phyloP scores from a whole-genome alignment of 2,797 vertebrate genomes.

The Perodicticus potto region DNA sequence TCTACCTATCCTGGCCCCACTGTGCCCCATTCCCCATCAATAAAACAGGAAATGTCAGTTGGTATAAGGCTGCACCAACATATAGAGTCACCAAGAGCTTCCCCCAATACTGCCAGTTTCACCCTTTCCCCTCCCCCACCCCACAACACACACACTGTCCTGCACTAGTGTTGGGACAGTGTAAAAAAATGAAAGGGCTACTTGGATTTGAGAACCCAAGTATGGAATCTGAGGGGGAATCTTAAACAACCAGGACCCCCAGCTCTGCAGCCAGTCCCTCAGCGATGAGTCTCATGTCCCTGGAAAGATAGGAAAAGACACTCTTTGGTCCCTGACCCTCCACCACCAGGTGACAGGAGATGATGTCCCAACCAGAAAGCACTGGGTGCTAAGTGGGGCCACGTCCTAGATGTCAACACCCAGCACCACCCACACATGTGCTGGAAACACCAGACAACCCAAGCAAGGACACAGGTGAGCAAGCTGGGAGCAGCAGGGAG shows the following conservation, averaged over 20 bases:
- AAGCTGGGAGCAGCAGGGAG: neutral
- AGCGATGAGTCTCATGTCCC: neutral
- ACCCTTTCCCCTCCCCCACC: neutral
- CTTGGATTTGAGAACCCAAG: neutral
- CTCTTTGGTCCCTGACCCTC: neutral
- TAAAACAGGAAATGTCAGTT: neutral
- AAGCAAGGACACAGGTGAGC: neutral
- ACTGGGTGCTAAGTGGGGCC: neutral
- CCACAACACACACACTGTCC: too few relatives aligned
- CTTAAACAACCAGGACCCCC: neutral
- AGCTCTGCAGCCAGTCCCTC: neutral
- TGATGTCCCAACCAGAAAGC: neutral
- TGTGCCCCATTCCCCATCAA: too few relatives aligned
- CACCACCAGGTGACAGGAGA: neutral
- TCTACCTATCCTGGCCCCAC: too few relatives aligned
- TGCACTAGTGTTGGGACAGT: neutral
- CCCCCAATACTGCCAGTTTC: neutral
- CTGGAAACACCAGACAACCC: neutral
- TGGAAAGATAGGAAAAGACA: neutral
- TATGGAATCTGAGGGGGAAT: neutral
- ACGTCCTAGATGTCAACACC: too few relatives aligned
- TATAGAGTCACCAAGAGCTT: neutral
- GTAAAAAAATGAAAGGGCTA: neutral
- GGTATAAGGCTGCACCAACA: neutral
- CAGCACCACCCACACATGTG: neutral